These are phyloP conservation scores for Oncorhynchus nerka DNA, from an alignment of 2,113 vertebrate species.

Conservation along the genomic window DNA sequence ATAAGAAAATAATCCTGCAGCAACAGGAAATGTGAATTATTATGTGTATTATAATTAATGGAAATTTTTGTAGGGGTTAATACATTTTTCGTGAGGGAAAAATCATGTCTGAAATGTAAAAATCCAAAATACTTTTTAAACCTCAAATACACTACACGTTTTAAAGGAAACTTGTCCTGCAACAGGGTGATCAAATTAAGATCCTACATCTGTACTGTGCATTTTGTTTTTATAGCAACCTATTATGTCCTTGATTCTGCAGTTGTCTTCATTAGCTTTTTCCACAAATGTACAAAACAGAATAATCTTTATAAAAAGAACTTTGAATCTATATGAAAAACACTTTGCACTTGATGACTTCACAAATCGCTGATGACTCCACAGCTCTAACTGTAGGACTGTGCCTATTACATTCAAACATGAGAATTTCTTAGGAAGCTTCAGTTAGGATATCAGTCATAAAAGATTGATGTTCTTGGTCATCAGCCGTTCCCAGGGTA, in stretches of 20 bases:
- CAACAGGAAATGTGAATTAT: too few species aligned
- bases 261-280: not conserved
- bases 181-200: too few species aligned
- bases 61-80: too few species aligned
- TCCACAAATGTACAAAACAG: not conserved
- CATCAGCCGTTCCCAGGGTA: slow-evolving; percentile 51
- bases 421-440: slow-evolving; percentile 3
- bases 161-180: too few species aligned
- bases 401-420: slow-evolving; percentile 39
- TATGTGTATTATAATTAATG: too few species aligned
- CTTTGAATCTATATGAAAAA: not conserved
- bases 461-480: slow-evolving; percentile 58
- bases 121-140: too few species aligned
- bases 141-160: too few species aligned
- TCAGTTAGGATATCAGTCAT: slow-evolving; percentile 19
- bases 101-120: too few species aligned
- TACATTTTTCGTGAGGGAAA: too few species aligned
- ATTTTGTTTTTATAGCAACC: not conserved
- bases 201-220: not conserved
- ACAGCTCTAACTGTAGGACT: slow-evolving; percentile 23
- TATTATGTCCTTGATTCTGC: not conserved
- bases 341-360: not conserved
- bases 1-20: too few species aligned
- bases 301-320: not conserved
- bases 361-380: not conserved